Conservation (phyloP, 2,797 vertebrate species). For the Yasuhikotakia modesta region DNA sequence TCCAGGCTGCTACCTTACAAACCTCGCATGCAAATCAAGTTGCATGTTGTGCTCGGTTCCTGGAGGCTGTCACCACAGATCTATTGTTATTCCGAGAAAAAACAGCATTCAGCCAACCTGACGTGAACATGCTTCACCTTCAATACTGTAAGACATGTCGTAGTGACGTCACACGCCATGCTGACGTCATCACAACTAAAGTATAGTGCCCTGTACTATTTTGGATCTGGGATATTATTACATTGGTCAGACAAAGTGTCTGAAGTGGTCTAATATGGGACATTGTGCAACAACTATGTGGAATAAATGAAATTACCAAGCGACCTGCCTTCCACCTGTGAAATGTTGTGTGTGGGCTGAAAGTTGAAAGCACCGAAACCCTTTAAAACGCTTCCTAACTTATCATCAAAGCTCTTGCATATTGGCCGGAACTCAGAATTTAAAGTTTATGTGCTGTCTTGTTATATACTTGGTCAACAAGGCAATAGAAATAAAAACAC, state of each 20-base stretch:
- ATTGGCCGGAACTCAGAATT: slow-evolving; percentile 8
- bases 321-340: background rate
- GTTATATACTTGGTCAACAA: slow-evolving; percentile 45
- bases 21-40: slow-evolving; percentile 61
- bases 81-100: background rate
- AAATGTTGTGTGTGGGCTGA: background rate
- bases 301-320: too few relatives aligned
- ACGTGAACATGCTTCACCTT: background rate
- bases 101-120: background rate
- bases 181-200: too few relatives aligned
- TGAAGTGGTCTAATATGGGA: too few relatives aligned
- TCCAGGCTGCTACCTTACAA: background rate
- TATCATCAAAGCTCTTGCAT: slow-evolving; percentile 33
- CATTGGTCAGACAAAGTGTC: too few relatives aligned
- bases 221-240: background rate
- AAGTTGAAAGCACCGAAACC: background rate
- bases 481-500: slow-evolving; percentile 47
- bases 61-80: slow-evolving; percentile 9
- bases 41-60: slow-evolving; percentile 5
- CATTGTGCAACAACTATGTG: too few relatives aligned
- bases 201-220: background rate
- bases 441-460: slow-evolving; percentile 31
- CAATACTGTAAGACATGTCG: background rate
- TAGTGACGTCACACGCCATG: background rate
- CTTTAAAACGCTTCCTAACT: slow-evolving; percentile 7